phyloP scores from a whole-genome alignment of 2,113 vertebrate species.

The Cariama cristata region DNA sequence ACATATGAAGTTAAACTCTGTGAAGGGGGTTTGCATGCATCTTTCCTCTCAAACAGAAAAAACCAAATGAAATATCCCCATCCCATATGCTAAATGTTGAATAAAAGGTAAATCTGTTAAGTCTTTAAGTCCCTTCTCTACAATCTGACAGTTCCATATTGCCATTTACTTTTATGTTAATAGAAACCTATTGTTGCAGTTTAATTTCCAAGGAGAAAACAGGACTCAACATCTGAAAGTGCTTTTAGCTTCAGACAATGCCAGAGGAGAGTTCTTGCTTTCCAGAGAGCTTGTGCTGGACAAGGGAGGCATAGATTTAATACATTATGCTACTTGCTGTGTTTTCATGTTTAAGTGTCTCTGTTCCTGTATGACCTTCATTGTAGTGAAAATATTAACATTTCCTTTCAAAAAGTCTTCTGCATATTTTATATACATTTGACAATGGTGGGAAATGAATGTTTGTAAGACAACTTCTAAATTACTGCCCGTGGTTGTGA shows the following conservation, averaged over 20 bases:
- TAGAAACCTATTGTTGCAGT: neutral
- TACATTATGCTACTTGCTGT: neutral
- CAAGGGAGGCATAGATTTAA: neutral
- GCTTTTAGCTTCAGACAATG: neutral
- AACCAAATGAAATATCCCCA: neutral
- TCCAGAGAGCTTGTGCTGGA: neutral
- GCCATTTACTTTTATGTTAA: neutral
- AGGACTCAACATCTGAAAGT: neutral
- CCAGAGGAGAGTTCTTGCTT: neutral
- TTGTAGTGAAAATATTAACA: neutral
- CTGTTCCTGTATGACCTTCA: neutral
- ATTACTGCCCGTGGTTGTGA: neutral
- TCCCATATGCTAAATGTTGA: neutral
- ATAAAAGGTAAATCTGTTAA: neutral
- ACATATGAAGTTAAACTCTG: neutral
- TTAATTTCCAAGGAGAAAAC: neutral
- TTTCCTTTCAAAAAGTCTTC: neutral
- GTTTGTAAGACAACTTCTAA: neutral
- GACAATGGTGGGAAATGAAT: neutral
- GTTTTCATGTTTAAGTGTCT: neutral
- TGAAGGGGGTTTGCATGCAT: neutral
- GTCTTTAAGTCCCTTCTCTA: neutral
- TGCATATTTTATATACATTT: neutral
- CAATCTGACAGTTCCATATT: neutral
- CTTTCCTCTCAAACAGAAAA: neutral